These are phyloP conservation scores for Takifugu bimaculatus DNA, from an alignment of 2,113 vertebrate species.

Conservation along the genomic window DNA sequence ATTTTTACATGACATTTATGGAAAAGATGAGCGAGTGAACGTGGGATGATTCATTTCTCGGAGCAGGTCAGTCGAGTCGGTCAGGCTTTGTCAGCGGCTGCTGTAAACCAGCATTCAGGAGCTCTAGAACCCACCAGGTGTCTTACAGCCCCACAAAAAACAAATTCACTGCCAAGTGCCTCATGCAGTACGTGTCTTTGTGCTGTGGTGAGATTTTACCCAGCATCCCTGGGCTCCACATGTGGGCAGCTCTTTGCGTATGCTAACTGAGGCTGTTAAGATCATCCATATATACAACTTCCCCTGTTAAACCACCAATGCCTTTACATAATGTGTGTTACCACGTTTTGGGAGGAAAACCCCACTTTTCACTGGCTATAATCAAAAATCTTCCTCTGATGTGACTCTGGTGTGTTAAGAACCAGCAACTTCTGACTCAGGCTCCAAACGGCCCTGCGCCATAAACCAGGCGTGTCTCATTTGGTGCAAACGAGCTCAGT, in stretches of 20 bases:
- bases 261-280: not conserved
- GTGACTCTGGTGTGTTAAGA: no score
- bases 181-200: conserved; percentile 38
- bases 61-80: conserved; percentile 28
- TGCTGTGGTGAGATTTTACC: not conserved
- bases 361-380: no score
- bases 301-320: not conserved
- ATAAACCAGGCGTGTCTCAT: no score
- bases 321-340: no score
- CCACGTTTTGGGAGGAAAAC: no score
- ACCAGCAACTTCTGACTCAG: no score
- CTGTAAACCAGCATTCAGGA: conserved; percentile 54
- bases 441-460: no score
- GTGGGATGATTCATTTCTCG: conserved; percentile 38
- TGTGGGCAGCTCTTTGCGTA: no score
- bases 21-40: not conserved
- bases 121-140: conserved; percentile 60
- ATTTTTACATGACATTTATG: not conserved
- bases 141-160: conserved; percentile 34
- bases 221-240: no score
- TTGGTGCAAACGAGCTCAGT: no score
- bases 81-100: conserved; percentile 45
- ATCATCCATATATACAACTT: not conserved
- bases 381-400: no score
- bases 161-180: conserved; percentile 64